A percentile compares a stretch with the other conserved stretches of the same genome.
These are phyloP conservation scores for Xenopus petersii DNA, from an alignment of 2,797 vertebrate species.

Conservation along the genomic window DNA sequence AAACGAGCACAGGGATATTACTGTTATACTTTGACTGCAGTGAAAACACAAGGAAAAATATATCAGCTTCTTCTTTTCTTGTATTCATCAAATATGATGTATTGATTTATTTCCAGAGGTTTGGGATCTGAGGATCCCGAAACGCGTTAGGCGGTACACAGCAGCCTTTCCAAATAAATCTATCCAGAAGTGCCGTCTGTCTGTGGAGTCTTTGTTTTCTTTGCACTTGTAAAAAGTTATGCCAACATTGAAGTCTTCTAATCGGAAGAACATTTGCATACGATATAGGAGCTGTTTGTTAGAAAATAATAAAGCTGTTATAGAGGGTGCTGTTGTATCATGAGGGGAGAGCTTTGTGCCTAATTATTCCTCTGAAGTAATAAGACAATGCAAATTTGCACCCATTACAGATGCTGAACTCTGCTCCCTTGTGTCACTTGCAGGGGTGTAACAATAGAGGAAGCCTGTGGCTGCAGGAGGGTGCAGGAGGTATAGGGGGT, in stretches of 20 bases:
- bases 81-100: constrained; percentile 49
- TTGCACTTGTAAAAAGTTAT: constrained; percentile 53
- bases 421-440: too few species aligned
- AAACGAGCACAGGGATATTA: constrained; percentile 61
- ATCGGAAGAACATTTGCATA: constrained; percentile 57
- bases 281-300: constrained; percentile 54
- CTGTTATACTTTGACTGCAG: constrained; percentile 47
- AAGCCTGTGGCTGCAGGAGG: too few species aligned
- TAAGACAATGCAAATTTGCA: too few species aligned
- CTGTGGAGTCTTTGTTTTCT: not conserved
- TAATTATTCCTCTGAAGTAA: too few species aligned
- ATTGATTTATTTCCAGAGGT: constrained; percentile 58
- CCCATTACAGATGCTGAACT: too few species aligned
- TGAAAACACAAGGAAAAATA: constrained; percentile 45
- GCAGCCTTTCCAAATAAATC: too few species aligned
- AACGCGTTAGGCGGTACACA: too few species aligned
- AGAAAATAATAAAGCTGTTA: constrained; percentile 75
- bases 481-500: too few species aligned
- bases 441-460: too few species aligned
- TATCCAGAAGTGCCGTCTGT: too few species aligned
- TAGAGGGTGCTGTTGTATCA: constrained; percentile 49
- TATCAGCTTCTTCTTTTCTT: constrained; percentile 51
- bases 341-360: too few species aligned
- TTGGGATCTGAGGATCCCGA: constrained; percentile 45
- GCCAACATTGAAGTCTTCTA: constrained; percentile 50